phyloP scores from a whole-genome alignment of 2,113 vertebrate species.

The Cottus gobio region DNA sequence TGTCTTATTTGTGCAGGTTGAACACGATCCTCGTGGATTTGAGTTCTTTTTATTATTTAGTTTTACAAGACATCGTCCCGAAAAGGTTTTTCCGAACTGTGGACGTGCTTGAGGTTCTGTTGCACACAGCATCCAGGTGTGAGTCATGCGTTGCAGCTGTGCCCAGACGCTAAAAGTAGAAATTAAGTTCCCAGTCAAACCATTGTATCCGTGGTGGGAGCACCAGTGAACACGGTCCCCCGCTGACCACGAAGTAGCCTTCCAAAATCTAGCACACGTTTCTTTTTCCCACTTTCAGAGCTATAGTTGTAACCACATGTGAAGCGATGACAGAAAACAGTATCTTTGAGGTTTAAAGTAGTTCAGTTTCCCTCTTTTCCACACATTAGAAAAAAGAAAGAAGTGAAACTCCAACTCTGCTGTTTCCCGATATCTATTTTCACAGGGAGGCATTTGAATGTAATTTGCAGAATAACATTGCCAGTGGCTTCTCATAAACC shows the following conservation, averaged over 20 bases:
- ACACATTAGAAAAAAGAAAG: background rate
- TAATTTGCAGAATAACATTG: constrained; percentile 27
- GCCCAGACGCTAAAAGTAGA: background rate
- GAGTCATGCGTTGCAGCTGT: background rate
- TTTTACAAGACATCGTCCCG: too few relatives aligned
- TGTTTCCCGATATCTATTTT: constrained; percentile 28
- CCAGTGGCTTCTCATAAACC: constrained; percentile 31
- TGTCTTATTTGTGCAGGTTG: background rate
- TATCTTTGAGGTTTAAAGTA: background rate
- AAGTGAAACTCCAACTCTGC: constrained; percentile 5
- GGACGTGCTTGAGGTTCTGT: too few relatives aligned
- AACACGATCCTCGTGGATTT: too few relatives aligned
- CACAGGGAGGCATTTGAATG: constrained; percentile 36
- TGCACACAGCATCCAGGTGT: background rate
- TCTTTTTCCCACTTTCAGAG: background rate
- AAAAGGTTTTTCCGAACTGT: too few relatives aligned
- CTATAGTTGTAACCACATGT: background rate
- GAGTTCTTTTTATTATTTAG: too few relatives aligned
- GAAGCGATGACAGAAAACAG: too few relatives aligned
- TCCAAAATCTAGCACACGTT: background rate
- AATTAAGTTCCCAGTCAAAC: background rate
- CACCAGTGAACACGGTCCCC: background rate
- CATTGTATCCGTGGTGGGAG: too few relatives aligned
- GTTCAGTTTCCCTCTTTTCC: background rate
- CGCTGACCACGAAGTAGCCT: background rate